A percentile compares a stretch with the other conserved stretches of the same genome.
phyloP scores from a whole-genome alignment of 2,113 vertebrate species.

The Melanerpes formicivorus region DNA sequence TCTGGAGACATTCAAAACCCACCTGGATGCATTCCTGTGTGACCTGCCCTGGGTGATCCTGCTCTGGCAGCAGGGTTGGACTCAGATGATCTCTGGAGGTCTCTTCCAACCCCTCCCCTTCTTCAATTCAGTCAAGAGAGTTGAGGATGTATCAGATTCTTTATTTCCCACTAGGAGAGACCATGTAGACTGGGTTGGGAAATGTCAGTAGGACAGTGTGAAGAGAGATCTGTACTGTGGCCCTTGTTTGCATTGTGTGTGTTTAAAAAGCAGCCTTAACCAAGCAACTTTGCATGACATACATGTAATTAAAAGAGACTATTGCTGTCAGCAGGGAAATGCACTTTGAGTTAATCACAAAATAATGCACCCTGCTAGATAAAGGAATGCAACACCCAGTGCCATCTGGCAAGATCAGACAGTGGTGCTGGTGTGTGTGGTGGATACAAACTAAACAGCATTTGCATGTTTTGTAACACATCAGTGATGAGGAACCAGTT shows the following conservation, averaged over 20 bases:
- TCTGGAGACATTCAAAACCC: too few species aligned
- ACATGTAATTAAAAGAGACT: not conserved
- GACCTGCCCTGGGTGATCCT: too few species aligned
- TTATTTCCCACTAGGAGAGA: not conserved
- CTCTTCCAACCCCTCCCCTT: too few species aligned
- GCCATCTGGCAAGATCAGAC: not conserved
- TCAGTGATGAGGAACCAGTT: not conserved
- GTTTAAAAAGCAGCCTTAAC: constrained; percentile 1
- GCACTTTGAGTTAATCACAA: constrained; percentile 6
- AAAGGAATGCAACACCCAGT: not conserved
- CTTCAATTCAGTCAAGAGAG: not conserved
- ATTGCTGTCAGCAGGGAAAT: not conserved
- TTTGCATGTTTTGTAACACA: constrained; percentile 34
- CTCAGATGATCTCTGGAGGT: too few species aligned
- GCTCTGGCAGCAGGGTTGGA: too few species aligned
- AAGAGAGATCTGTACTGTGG: not conserved
- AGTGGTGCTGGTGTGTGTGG: not conserved
- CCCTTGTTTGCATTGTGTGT: not conserved
- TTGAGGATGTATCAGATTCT: not conserved
- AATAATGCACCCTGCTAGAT: constrained; percentile 6
- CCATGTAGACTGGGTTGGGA: not conserved
- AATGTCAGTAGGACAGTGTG: not conserved
- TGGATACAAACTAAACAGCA: constrained; percentile 7
- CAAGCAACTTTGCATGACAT: constrained; percentile 13
- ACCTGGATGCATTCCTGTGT: too few species aligned